Percentiles rank a stretch among this genome's conserved stretches.
Evolutionary conservation across 2,113 vertebrate genomes (phyloP).

Genomic region (Erythrolamprus reginae): DNA sequence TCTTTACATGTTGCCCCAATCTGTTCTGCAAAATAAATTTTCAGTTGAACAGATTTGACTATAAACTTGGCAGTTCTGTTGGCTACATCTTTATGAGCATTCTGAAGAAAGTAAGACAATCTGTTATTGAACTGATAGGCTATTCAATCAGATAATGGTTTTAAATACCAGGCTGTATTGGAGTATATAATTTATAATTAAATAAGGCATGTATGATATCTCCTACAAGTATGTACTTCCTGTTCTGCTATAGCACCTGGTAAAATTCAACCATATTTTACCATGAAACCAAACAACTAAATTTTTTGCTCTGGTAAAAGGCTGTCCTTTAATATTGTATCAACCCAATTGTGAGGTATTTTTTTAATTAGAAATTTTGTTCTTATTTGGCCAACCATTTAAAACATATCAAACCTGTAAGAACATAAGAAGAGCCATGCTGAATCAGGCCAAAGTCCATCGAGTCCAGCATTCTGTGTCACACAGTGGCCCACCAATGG

Average conservation of each 20-base stretch:
- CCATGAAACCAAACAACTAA: not conserved
- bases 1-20: not conserved
- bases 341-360: not conserved
- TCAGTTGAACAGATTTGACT: not conserved
- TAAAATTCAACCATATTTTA: not conserved
- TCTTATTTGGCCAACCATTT: not conserved
- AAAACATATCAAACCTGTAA: not conserved
- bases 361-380: not conserved
- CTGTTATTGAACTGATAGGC: not conserved
- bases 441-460: no score
- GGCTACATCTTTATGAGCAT: not conserved
- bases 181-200: not conserved
- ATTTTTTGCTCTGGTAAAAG: not conserved
- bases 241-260: not conserved
- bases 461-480: no score
- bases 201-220: not conserved
- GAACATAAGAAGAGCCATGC: no score
- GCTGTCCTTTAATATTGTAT: not conserved
- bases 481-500: no score
- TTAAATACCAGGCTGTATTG: not conserved
- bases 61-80: not conserved
- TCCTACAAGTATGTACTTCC: not conserved
- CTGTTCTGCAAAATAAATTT: not conserved
- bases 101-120: not conserved
- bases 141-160: not conserved